A percentile compares a stretch with the other conserved stretches of the same genome.
Evolutionary conservation across 2,888 invertebrate genomes (phyloP).

Genomic region (Syrphus vitripennis): DNA sequence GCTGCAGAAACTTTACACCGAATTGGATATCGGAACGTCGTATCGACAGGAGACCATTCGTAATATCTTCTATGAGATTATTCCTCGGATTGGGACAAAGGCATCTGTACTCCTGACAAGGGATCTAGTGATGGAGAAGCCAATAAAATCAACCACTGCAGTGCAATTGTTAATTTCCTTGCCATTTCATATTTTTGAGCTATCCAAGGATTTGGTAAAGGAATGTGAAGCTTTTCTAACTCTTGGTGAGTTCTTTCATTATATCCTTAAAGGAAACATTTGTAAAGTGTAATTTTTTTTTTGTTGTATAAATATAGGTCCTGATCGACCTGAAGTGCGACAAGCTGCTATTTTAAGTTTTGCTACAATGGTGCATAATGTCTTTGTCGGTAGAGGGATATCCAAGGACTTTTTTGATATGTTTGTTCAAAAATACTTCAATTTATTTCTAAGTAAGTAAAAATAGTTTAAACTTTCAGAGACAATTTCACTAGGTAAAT

Average conservation of each 20-base stretch:
- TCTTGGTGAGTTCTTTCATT: slow-evolving; percentile 75
- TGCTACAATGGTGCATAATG: slow-evolving; percentile 86
- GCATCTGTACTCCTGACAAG: slow-evolving; percentile 86
- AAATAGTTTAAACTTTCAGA: neutral
- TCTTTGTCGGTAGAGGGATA: slow-evolving; percentile 82
- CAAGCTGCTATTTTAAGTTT: slow-evolving; percentile 87
- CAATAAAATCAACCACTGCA: slow-evolving; percentile 85
- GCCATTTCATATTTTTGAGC: slow-evolving; percentile 87
- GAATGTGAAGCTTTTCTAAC: slow-evolving; percentile 83
- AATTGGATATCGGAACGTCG: slow-evolving; percentile 86
- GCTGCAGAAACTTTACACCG: slow-evolving; percentile 82
- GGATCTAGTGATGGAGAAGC: slow-evolving; percentile 84
- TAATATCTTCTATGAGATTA: slow-evolving; percentile 87
- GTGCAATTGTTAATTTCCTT: slow-evolving; percentile 86
- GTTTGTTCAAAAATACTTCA: slow-evolving; percentile 87
- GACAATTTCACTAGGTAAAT: too few species aligned
- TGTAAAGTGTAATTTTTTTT: neutral
- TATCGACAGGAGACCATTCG: slow-evolving; percentile 88
- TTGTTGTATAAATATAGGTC: slow-evolving; percentile 75
- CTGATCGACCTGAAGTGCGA: slow-evolving; percentile 83
- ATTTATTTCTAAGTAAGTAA: slow-evolving; percentile 85
- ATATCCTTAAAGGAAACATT: neutral
- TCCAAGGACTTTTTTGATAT: slow-evolving; percentile 86
- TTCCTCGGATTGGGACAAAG: slow-evolving; percentile 87
- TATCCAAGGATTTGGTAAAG: slow-evolving; percentile 82